Conservation (phyloP, 2,797 vertebrate species). For the Bradypodion pumilum region DNA sequence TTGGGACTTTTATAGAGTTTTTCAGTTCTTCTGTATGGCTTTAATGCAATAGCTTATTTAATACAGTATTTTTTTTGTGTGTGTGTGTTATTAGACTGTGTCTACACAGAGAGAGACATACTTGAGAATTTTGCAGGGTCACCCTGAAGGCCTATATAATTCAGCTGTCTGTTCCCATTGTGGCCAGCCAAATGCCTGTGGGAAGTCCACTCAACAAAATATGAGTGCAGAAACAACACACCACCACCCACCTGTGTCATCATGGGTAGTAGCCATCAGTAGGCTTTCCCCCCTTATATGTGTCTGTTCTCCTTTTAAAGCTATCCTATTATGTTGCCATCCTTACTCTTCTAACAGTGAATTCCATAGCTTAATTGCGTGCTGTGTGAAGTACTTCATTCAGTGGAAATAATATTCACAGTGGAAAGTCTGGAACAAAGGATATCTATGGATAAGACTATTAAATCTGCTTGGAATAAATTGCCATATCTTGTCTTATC, state of each 20-base stretch:
- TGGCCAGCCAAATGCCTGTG: too few relatives aligned
- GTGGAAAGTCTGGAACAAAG: background rate
- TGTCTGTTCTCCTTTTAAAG: background rate
- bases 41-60: too few relatives aligned
- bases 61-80: too few relatives aligned
- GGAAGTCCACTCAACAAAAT: background rate
- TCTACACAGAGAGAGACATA: too few relatives aligned
- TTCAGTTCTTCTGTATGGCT: too few relatives aligned
- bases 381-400: background rate
- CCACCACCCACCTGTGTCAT: background rate
- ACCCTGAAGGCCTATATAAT: background rate
- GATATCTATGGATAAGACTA: background rate
- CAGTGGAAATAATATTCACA: background rate
- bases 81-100: too few relatives aligned
- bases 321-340: background rate
- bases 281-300: background rate
- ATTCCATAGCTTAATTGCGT: background rate
- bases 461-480: background rate
- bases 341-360: background rate
- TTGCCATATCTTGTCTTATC: background rate
- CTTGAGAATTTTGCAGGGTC: too few relatives aligned
- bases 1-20: too few relatives aligned
- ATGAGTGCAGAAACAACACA: background rate
- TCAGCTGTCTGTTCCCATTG: background rate
- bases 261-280: background rate